These are phyloP conservation scores for Bombylius major DNA, from an alignment of 2,888 invertebrate species.

Conservation along the genomic window DNA sequence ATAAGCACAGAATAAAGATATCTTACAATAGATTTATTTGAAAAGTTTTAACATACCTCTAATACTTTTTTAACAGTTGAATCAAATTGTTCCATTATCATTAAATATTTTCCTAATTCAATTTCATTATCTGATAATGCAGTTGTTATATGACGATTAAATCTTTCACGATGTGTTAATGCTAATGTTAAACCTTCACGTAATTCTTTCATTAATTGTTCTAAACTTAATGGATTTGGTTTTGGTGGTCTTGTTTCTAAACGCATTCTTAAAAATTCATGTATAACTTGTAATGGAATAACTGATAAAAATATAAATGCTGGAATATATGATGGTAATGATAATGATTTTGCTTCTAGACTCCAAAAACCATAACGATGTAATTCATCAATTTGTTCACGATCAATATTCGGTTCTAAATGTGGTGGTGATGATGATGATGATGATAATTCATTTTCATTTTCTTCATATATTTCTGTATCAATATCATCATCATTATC, in stretches of 20 bases:
- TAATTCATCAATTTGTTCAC: slow-evolving; percentile 30
- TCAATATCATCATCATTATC: slow-evolving; percentile 29
- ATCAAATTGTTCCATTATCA: slow-evolving; percentile 60
- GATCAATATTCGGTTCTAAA: slow-evolving; percentile 31
- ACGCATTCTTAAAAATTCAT: slow-evolving; percentile 78
- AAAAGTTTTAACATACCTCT: slow-evolving; percentile 37
- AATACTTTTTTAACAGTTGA: slow-evolving; percentile 60
- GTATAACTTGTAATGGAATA: slow-evolving; percentile 80
- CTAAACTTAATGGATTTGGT: slow-evolving; percentile 74
- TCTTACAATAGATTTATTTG: not conserved
- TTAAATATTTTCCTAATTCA: slow-evolving; percentile 40
- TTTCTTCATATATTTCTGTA: slow-evolving; percentile 37
- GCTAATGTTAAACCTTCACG: slow-evolving; percentile 81
- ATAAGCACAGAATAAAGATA: not conserved
- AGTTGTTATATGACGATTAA: slow-evolving; percentile 50
- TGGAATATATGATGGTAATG: slow-evolving; percentile 72
- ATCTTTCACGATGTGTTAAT: slow-evolving; percentile 66
- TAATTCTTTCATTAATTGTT: slow-evolving; percentile 80
- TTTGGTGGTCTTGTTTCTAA: slow-evolving; percentile 70
- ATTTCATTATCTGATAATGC: slow-evolving; percentile 41
- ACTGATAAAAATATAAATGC: slow-evolving; percentile 76
- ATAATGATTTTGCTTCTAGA: slow-evolving; percentile 58
- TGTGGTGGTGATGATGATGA: slow-evolving; percentile 1
- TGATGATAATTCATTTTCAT: slow-evolving; percentile 14
- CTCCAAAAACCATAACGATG: slow-evolving; percentile 62